These are phyloP conservation scores for Galeruca laticollis DNA, from an alignment of 2,888 invertebrate species.

Conservation along the genomic window DNA sequence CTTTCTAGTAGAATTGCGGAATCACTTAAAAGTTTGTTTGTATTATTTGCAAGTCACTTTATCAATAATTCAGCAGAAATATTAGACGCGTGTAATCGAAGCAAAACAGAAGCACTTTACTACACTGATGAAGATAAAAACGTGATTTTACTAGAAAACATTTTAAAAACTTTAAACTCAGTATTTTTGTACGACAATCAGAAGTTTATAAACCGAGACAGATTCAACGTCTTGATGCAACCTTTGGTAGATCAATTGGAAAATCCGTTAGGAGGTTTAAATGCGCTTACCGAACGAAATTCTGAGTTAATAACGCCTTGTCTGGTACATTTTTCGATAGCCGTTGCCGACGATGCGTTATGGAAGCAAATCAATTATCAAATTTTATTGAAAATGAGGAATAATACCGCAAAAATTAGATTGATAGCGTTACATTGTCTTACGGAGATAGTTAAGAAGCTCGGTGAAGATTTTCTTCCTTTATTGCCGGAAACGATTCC, in stretches of 20 bases:
- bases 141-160: slow-evolving; percentile 75
- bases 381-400: slow-evolving; percentile 87
- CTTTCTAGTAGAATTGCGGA: slow-evolving; percentile 83
- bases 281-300: slow-evolving; percentile 72
- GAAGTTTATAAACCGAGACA: slow-evolving; percentile 85
- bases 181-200: slow-evolving; percentile 88
- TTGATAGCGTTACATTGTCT: slow-evolving; percentile 79
- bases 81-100: slow-evolving; percentile 77
- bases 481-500: slow-evolving; percentile 94
- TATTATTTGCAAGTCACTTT: slow-evolving; percentile 89
- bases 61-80: slow-evolving; percentile 83
- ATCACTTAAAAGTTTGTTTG: slow-evolving; percentile 87
- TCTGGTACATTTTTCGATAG: slow-evolving; percentile 84
- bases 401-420: slow-evolving; percentile 80
- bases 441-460: slow-evolving; percentile 82
- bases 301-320: slow-evolving; percentile 78
- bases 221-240: slow-evolving; percentile 86
- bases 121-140: slow-evolving; percentile 71
- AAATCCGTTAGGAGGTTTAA: slow-evolving; percentile 76
- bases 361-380: slow-evolving; percentile 95
- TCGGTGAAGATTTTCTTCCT: slow-evolving; percentile 90
- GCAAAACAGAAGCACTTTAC: slow-evolving; percentile 70
- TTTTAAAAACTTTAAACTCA: slow-evolving; percentile 80
- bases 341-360: slow-evolving; percentile 85
- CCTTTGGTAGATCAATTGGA: slow-evolving; percentile 92